phyloP scores from a whole-genome alignment of 2,888 invertebrate genomes.

The Trachelus tabidus region DNA sequence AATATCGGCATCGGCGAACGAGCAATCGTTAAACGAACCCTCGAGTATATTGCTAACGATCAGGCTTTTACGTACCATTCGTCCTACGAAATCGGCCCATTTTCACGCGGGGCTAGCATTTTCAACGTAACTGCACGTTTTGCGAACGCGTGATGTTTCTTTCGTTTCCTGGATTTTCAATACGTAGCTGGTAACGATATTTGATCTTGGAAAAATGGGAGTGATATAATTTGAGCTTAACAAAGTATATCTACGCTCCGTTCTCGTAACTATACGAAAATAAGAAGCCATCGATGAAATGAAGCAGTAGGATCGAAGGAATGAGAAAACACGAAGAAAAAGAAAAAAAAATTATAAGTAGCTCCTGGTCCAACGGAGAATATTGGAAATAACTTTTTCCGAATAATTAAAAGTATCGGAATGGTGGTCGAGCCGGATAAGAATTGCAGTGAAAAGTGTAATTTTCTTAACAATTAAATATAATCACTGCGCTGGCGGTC shows the following conservation, averaged over 20 bases:
- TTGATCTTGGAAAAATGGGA: background rate
- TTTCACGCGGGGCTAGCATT: background rate
- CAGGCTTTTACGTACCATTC: background rate
- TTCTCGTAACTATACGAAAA: background rate
- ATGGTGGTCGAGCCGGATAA: background rate
- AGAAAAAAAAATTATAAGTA: background rate
- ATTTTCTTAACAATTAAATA: background rate
- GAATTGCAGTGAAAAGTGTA: background rate
- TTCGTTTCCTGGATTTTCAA: background rate
- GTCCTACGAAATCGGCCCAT: background rate
- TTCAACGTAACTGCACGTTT: background rate
- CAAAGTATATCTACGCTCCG: background rate
- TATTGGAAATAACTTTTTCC: background rate
- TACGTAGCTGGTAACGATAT: background rate
- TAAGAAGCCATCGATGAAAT: background rate
- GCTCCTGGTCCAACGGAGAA: background rate
- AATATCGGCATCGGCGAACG: constrained; percentile 15
- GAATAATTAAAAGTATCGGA: background rate
- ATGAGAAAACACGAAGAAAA: constrained; percentile 6
- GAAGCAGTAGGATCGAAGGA: background rate
- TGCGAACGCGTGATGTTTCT: background rate
- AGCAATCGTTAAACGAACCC: constrained; percentile 7
- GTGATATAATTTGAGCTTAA: background rate
- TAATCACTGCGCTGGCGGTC: background rate
- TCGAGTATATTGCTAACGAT: constrained; percentile 15